Evolutionary conservation across 2,888 invertebrate genomes (phyloP).

Genomic region (Saturnia pavonia): DNA sequence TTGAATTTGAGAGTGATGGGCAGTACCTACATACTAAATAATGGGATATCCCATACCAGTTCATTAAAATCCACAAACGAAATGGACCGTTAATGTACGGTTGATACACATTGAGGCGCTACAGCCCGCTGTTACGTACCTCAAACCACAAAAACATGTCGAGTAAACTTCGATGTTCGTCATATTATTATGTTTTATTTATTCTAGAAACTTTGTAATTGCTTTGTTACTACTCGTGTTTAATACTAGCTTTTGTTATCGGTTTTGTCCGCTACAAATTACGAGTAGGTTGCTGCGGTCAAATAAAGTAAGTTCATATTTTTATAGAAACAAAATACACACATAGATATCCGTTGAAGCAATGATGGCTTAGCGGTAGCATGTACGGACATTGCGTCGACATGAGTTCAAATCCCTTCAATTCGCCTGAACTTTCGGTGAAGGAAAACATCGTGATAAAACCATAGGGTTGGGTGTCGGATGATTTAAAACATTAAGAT

Average conservation of each 20-base stretch:
- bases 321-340: background rate
- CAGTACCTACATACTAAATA: too few species aligned
- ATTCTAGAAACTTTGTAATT: background rate
- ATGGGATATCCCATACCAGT: too few species aligned
- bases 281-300: background rate
- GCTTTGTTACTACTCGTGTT: background rate
- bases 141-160: background rate
- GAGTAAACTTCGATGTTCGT: background rate
- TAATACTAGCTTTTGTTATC: background rate
- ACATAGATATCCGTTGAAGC: too few species aligned
- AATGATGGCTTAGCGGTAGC: too few species aligned
- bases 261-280: background rate
- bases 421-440: too few species aligned
- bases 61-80: too few species aligned
- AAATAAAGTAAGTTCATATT: background rate
- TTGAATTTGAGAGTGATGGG: too few species aligned
- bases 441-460: background rate
- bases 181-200: conserved; percentile 3
- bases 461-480: background rate
- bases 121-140: background rate
- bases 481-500: background rate
- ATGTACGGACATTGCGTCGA: too few species aligned
- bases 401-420: too few species aligned
- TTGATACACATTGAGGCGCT: background rate
- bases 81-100: too few species aligned